Evolutionary conservation across 30 jellyfish, hydroid and myxozoan genomes (phyloP), one percentile per base, ranked within the genome.

Genomic region (Haliclystus octoradiatus): DNA sequence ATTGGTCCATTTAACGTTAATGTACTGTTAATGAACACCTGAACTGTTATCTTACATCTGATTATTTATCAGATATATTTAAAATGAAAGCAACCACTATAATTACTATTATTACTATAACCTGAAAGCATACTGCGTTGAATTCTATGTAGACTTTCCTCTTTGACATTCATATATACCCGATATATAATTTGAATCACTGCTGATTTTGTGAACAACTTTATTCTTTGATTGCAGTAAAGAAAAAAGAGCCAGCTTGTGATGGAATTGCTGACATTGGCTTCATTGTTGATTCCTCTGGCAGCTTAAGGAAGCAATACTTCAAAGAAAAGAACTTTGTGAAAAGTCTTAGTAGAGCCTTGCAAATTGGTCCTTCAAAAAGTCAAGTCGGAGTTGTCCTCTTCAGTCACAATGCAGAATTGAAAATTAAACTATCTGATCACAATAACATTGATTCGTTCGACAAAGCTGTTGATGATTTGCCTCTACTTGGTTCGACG

Each of bases 221-320:
- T n/a, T n/a, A n/a, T n/a, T n/a, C n/a, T n/a, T n/a, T n/a, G n/a
- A n/a, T n/a, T n/a, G n/a, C n/a, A n/a, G n/a, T n/a, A n/a, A n/a
- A n/a, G n/a, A n/a, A n/a, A n/a, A n/a, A 22, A 1, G 32, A 53
- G 52, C 81, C 81, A 33, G 66, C 40, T 19, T 66, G 87, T 32
- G 66, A 69, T 62, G 68, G 62, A 63, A 65, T 74, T n/a, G 94
- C 76, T 33, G 93, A 82, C 71, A 80, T 86, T 24, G 96, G 94
- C 46, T 78, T 86, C 92, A 65, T 86, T 0, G 79, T 86, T 68
- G 96, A 86, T 77, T 86, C 96, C 26, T 86, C 96, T 70, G 96
- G 96, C 50, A 86, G 96, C 49, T 71, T 86, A 66, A 66, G 84
- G 50, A 80, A 83, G 12, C 84, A 86, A 12, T 86, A 78, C 62